Conservation (phyloP, 1,140 invertebrate genomes). For the roundworm (Caenorhabditis elegans) region DNA sequence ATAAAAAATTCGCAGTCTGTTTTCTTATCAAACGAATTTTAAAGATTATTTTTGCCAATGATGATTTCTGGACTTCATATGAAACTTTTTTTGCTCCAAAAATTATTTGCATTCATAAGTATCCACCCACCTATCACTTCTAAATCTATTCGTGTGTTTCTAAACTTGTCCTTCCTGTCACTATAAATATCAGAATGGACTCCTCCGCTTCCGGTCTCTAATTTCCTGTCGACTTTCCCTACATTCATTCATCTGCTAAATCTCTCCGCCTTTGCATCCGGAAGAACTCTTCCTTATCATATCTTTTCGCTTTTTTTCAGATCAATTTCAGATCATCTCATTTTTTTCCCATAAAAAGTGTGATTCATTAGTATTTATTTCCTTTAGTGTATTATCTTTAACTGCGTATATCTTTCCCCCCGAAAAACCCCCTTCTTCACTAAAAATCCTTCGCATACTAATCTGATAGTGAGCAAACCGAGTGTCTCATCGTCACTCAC, state of each 20-base stretch:
- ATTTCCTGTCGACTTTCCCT: background rate
- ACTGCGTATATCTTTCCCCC: background rate
- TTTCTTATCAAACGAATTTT: too few species aligned
- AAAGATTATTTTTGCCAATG: too few species aligned
- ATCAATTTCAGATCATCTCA: background rate
- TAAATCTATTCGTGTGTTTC: background rate
- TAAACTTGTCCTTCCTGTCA: slow-evolving; percentile 8
- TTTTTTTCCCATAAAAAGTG: background rate
- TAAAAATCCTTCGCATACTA: slow-evolving; percentile 25
- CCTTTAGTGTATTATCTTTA: background rate
- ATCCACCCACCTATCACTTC: background rate
- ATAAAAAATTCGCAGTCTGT: too few species aligned
- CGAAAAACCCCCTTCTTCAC: background rate
- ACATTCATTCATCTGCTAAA: background rate
- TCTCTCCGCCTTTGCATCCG: background rate
- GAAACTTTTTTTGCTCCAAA: too few species aligned
- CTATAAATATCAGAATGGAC: background rate
- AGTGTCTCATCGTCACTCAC: slow-evolving; percentile 13
- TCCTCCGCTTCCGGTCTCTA: slow-evolving; percentile 27
- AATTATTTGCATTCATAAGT: too few species aligned
- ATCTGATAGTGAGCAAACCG: slow-evolving; percentile 5
- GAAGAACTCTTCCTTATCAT: background rate
- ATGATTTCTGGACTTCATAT: too few species aligned
- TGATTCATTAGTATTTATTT: slow-evolving; percentile 19
- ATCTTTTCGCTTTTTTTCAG: background rate